Conservation (phyloP, 2,797 vertebrate species). For the Lutjanus argentimaculatus region DNA sequence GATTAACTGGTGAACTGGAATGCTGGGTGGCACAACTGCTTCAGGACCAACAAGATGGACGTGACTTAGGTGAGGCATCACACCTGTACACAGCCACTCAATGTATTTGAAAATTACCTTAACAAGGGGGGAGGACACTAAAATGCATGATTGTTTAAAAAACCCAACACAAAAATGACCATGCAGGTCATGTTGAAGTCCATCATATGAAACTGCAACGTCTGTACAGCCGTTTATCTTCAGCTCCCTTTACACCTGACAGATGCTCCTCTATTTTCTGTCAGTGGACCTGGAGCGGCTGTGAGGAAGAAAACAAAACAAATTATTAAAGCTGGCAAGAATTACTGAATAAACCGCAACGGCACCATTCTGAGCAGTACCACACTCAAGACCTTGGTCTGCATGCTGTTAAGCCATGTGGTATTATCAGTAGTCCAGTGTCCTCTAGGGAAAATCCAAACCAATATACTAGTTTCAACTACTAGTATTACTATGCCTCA, state of each 20-base stretch:
- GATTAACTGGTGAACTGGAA: conserved; percentile 75
- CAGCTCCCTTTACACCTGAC: conserved; percentile 55
- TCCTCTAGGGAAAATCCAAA: neutral
- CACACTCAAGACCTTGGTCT: neutral
- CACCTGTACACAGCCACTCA: conserved; percentile 64
- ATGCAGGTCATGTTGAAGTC: conserved; percentile 58
- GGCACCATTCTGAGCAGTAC: neutral
- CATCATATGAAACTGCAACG: conserved; percentile 64
- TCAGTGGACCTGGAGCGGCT: conserved; percentile 98
- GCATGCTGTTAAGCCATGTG: neutral
- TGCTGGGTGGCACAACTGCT: conserved; percentile 65
- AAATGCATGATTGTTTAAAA: conserved; percentile 74
- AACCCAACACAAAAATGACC: conserved; percentile 58
- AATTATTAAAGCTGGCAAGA: neutral
- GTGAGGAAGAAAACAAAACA: conserved; percentile 9
- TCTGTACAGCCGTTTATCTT: conserved; percentile 63
- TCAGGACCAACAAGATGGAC: conserved; percentile 40
- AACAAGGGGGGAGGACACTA: conserved; percentile 67
- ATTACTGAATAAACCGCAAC: neutral
- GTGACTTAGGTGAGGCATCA: conserved; percentile 29
- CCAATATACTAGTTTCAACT: neutral
- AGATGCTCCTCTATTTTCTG: conserved; percentile 88
- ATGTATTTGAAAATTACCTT: conserved; percentile 56
- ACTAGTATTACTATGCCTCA: neutral
- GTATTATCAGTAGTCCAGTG: neutral